Evolutionary conservation across 2,888 invertebrate genomes (phyloP).

Genomic region (Drosophila tripunctata): DNA sequence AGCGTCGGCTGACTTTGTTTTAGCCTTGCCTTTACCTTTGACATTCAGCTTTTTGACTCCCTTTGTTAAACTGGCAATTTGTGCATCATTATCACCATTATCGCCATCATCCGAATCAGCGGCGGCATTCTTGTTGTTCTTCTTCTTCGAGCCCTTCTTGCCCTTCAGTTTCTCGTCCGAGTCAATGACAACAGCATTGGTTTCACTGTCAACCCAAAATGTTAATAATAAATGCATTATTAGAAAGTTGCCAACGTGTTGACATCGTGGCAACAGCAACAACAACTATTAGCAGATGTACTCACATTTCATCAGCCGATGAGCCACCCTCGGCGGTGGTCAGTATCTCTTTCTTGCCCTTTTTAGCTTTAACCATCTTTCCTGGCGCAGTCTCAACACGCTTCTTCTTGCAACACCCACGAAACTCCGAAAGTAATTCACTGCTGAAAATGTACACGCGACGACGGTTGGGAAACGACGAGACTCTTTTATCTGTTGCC

Average conservation of each 20-base stretch:
- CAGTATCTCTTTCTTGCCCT: constrained; percentile 90
- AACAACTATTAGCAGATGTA: constrained; percentile 34
- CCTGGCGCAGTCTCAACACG: constrained; percentile 83
- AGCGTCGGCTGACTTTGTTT: constrained; percentile 78
- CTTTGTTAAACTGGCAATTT: constrained; percentile 85
- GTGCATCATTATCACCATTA: constrained; percentile 85
- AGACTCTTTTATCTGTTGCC: constrained; percentile 5
- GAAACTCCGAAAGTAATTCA: constrained; percentile 71
- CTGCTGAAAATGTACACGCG: constrained; percentile 72
- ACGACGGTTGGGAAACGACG: constrained; percentile 54
- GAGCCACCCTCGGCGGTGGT: constrained; percentile 71
- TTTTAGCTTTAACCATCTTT: constrained; percentile 92
- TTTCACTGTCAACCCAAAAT: constrained; percentile 86
- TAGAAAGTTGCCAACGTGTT: constrained; percentile 69
- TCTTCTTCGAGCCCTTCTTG: constrained; percentile 78
- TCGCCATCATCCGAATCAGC: constrained; percentile 81
- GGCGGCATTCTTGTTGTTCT: constrained; percentile 71
- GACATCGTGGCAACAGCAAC: constrained; percentile 17
- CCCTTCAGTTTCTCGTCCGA: constrained; percentile 78
- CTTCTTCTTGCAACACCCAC: constrained; percentile 76
- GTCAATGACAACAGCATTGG: constrained; percentile 82
- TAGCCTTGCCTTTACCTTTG: constrained; percentile 84
- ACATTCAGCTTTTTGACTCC: constrained; percentile 87
- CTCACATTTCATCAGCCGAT: constrained; percentile 91
- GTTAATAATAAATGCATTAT: background rate